A percentile compares a stretch with the other conserved stretches of the same genome.
phyloP scores from a whole-genome alignment of 2,113 vertebrate species.

The Synodontis membranacea region DNA sequence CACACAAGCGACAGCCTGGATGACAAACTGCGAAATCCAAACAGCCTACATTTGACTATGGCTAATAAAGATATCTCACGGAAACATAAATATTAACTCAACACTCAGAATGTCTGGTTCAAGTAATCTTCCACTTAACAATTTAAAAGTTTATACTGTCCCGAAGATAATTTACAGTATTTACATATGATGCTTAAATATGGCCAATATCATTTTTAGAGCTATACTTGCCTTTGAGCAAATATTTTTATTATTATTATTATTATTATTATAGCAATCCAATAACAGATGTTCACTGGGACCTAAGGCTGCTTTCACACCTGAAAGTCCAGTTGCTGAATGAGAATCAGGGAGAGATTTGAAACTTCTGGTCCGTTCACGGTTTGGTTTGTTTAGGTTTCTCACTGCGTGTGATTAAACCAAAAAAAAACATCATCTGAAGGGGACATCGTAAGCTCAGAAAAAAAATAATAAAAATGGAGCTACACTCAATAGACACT shows the following conservation, averaged over 20 bases:
- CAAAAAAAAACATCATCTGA: not conserved
- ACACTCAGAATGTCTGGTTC: not conserved
- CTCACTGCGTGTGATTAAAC: not conserved
- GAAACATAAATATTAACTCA: not conserved
- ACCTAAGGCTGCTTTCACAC: not conserved
- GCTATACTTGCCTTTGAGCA: not conserved
- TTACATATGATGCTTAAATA: too few relatives aligned
- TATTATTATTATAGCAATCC: too few relatives aligned
- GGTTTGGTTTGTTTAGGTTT: not conserved
- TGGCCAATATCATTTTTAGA: too few relatives aligned
- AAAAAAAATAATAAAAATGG: not conserved
- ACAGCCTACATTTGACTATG: not conserved
- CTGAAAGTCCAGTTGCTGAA: not conserved
- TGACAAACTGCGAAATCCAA: not conserved
- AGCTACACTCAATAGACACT: not conserved
- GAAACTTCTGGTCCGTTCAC: not conserved
- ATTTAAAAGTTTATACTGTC: too few relatives aligned
- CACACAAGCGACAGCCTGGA: not conserved
- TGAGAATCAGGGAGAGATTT: not conserved
- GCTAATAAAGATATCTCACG: not conserved
- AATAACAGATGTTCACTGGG: too few relatives aligned
- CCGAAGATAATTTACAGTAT: too few relatives aligned
- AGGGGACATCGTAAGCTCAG: not conserved
- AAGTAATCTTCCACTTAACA: too few relatives aligned
- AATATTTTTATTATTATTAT: not conserved